phyloP scores from a whole-genome alignment of 2,888 invertebrate species.

The Cheilosia vulpina region DNA sequence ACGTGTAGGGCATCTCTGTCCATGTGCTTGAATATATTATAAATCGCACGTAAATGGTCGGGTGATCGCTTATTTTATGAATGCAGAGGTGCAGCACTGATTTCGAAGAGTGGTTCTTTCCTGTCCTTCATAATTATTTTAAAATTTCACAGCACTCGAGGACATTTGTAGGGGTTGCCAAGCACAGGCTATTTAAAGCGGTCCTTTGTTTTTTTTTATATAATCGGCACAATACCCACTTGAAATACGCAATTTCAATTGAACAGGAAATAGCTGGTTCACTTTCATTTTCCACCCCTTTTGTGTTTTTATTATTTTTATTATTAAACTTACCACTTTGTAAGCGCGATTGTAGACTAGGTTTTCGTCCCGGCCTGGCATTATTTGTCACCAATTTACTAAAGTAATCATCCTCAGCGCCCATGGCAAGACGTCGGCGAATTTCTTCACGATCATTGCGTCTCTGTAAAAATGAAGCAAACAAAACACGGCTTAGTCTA shows the following conservation, averaged over 20 bases:
- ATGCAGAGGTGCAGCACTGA: too few relatives aligned
- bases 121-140: too few relatives aligned
- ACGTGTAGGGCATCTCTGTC: too few relatives aligned
- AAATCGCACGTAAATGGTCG: too few relatives aligned
- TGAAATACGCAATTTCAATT: not conserved
- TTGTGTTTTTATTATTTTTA: not conserved
- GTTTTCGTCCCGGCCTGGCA: conserved; percentile 91
- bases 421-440: conserved; percentile 93
- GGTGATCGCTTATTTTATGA: too few relatives aligned
- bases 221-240: conserved; percentile 4
- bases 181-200: too few relatives aligned
- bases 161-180: too few relatives aligned
- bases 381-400: conserved; percentile 84
- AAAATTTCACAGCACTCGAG: too few relatives aligned
- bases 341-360: conserved; percentile 93
- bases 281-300: not conserved
- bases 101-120: too few relatives aligned
- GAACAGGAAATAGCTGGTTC: not conserved
- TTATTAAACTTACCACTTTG: conserved; percentile 87
- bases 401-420: conserved; percentile 90
- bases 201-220: not conserved
- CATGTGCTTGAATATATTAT: too few relatives aligned
- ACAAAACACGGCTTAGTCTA: conserved; percentile 21
- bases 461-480: conserved; percentile 86
- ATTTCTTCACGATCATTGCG: conserved; percentile 97